A percentile compares a stretch with the other conserved stretches of the same genome.
phyloP scores from a whole-genome alignment of 2,113 vertebrate species.

The Capreolus pygargus region DNA sequence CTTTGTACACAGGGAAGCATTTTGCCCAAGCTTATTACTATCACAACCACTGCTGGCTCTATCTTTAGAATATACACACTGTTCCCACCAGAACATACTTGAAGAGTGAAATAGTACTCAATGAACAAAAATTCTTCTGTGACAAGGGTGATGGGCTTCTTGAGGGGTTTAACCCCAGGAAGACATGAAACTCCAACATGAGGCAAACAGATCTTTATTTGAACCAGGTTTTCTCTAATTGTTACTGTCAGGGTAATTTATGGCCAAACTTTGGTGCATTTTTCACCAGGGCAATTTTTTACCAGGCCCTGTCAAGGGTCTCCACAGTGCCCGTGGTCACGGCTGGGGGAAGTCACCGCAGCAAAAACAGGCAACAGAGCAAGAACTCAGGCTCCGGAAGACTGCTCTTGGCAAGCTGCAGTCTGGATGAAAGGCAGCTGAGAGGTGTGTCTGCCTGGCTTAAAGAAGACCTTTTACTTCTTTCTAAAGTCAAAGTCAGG shows the following conservation, averaged over 20 bases:
- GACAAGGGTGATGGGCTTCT: not conserved
- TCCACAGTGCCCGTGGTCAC: not conserved
- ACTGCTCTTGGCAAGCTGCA: not conserved
- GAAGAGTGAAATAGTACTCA: not conserved
- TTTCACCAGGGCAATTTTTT: constrained; percentile 42
- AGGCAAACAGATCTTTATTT: constrained; percentile 9
- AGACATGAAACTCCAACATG: not conserved
- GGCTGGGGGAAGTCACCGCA: not conserved
- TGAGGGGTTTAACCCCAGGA: not conserved
- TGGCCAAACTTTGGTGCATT: not conserved
- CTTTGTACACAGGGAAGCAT: not conserved
- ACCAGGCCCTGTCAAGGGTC: not conserved
- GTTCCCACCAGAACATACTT: not conserved
- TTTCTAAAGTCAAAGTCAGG: not conserved
- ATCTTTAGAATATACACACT: not conserved
- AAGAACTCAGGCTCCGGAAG: not conserved
- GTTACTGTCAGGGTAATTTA: constrained; percentile 48
- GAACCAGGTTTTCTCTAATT: constrained; percentile 43
- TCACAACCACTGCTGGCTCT: not conserved
- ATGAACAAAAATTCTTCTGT: not conserved
- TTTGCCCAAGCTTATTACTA: not conserved
- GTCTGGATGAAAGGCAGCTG: not conserved
- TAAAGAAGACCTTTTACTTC: not conserved
- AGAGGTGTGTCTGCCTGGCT: not conserved
- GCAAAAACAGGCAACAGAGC: not conserved